These are phyloP conservation scores for human (Homo sapiens) DNA, from an alignment of 2,113 vertebrate genomes.

Conservation along the genomic window GRCh38 chr14:59961501-59962000, in stretches of 20 bases:
- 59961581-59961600: background rate
- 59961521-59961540: background rate
- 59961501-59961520: background rate
- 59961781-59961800: background rate
- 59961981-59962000: background rate
- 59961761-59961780: background rate
- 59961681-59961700: background rate
- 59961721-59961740: background rate
- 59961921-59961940: background rate
- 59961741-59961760: background rate
- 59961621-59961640: background rate
- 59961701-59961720: background rate
- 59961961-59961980: background rate
- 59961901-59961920: background rate
- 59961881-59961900: background rate
- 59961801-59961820: slow-evolving; percentile 3
- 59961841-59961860: background rate
- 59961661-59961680: background rate
- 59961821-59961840: slow-evolving; percentile 38
- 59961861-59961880: background rate
- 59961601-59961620: background rate
- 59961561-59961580: background rate
- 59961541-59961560: background rate
- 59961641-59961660: background rate
- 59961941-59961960: background rate